A percentile compares a stretch with the other conserved stretches of the same genome.
Conservation (phyloP, 2,797 vertebrate genomes). For the Avahi laniger region DNA sequence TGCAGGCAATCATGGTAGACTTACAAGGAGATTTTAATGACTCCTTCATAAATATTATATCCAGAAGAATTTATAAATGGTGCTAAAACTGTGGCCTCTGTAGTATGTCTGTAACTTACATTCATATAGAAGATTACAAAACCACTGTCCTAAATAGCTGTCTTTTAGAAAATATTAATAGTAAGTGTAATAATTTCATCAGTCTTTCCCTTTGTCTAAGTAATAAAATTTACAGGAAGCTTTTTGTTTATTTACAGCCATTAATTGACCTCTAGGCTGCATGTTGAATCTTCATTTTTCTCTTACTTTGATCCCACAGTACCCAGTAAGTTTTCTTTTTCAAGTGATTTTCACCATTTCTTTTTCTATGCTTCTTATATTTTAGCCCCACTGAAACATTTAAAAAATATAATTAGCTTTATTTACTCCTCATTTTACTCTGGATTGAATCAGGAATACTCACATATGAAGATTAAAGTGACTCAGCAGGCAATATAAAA, state of each 20-base stretch:
- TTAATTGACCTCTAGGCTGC: not conserved
- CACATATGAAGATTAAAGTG: not conserved
- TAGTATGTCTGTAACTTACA: not conserved
- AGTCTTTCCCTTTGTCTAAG: not conserved
- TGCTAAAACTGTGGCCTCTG: not conserved
- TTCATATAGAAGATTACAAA: not conserved
- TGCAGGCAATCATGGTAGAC: not conserved
- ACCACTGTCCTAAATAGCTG: not conserved
- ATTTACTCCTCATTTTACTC: not conserved
- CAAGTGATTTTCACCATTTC: not conserved
- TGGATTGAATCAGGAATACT: not conserved
- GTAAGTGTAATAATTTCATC: not conserved
- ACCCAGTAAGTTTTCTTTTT: not conserved
- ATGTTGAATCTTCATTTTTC: not conserved
- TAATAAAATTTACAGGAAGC: not conserved
- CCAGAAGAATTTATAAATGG: not conserved
- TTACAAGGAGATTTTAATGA: slow-evolving; percentile 14
- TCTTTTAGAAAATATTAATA: slow-evolving; percentile 14
- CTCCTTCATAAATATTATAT: not conserved
- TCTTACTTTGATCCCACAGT: not conserved
- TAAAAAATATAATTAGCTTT: not conserved
- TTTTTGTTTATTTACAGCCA: not conserved
- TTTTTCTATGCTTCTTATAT: not conserved
- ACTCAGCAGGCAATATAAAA: not conserved
- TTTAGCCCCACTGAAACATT: not conserved